Conservation (phyloP, 2,797 vertebrate species). For the Neoniphon sammara region DNA sequence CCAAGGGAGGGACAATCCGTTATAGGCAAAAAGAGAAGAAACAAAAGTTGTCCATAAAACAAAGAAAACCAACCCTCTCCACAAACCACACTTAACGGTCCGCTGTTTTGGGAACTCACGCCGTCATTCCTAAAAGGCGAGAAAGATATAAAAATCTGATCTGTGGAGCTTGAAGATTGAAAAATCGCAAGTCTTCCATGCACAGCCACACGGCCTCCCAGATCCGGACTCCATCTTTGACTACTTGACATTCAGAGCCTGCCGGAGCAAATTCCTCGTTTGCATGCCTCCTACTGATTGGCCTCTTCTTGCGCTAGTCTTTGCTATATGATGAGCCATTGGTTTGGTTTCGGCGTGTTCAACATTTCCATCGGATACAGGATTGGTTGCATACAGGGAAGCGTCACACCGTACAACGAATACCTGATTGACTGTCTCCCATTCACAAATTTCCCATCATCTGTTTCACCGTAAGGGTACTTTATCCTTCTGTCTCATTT, state of each 20-base stretch:
- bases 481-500: conserved; percentile 54
- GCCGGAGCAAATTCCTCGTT: conserved; percentile 87
- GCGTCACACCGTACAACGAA: conserved; percentile 87
- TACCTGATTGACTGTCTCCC: conserved; percentile 86
- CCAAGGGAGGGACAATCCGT: conserved; percentile 84
- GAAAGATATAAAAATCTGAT: conserved; percentile 24
- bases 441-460: conserved; percentile 92
- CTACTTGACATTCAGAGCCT: conserved; percentile 96
- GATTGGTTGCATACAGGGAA: conserved; percentile 80
- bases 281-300: conserved; percentile 90
- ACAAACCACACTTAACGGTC: conserved; percentile 57
- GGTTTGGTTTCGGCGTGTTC: conserved; percentile 85
- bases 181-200: conserved; percentile 78
- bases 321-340: conserved; percentile 83
- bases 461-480: conserved; percentile 46
- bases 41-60: conserved; percentile 80
- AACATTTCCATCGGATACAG: conserved; percentile 74
- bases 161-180: conserved; percentile 51
- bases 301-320: conserved; percentile 88
- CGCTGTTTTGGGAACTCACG: conserved; percentile 44
- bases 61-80: conserved; percentile 71
- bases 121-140: conserved; percentile 51
- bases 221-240: conserved; percentile 98
- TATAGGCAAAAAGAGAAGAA: conserved; percentile 59
- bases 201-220: conserved; percentile 90